phyloP scores from a whole-genome alignment of 2,113 vertebrate genomes.

The Toxotes jaculatrix region DNA sequence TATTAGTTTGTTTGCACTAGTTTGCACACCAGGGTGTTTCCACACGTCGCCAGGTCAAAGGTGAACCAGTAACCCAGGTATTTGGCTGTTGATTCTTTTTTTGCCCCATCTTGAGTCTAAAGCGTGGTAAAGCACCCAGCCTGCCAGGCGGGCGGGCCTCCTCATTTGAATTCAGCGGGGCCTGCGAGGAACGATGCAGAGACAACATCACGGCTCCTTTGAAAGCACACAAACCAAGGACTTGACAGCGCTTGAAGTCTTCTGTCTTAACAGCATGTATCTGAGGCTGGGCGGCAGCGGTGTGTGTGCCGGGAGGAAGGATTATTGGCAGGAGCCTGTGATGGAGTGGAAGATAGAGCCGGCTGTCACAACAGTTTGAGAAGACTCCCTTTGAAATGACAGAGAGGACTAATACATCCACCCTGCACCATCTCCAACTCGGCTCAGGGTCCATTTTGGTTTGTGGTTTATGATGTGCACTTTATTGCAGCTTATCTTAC shows the following conservation, averaged over 20 bases:
- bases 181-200: slow-evolving; percentile 30
- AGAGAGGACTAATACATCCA: slow-evolving; percentile 27
- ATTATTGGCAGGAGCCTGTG: slow-evolving; percentile 62
- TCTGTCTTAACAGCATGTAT: slow-evolving; percentile 37
- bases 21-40: neutral
- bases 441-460: slow-evolving; percentile 45
- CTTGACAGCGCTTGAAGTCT: slow-evolving; percentile 41
- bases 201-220: slow-evolving; percentile 33
- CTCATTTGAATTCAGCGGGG: slow-evolving; percentile 39
- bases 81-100: neutral
- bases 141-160: neutral
- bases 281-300: neutral
- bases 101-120: neutral
- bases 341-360: slow-evolving; percentile 59
- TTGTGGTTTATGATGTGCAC: slow-evolving; percentile 42
- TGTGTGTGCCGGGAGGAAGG: slow-evolving; percentile 3
- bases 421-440: neutral
- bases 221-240: slow-evolving; percentile 14
- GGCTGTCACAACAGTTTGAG: slow-evolving; percentile 59
- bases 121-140: neutral
- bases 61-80: neutral
- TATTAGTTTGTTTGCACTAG: too few species aligned
- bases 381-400: slow-evolving; percentile 53
- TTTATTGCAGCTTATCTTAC: slow-evolving; percentile 50
- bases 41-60: neutral